phyloP scores from a whole-genome alignment of 2,797 vertebrate genomes.

The Mycteria americana region DNA sequence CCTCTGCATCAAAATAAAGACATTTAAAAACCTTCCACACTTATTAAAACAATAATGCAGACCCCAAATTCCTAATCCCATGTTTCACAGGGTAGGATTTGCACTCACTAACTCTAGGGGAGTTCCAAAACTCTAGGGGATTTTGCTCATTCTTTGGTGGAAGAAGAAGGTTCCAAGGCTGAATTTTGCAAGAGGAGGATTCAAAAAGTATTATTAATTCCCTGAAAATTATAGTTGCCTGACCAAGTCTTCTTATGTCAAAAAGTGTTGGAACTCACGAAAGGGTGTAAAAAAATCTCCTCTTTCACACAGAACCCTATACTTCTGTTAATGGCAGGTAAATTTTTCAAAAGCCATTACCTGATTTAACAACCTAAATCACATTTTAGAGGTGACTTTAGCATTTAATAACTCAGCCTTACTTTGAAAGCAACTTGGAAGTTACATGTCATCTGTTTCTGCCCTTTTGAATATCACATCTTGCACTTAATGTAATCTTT shows the following conservation, averaged over 20 bases:
- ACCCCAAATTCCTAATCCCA: background rate
- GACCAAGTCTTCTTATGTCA: background rate
- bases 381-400: constrained; percentile 18
- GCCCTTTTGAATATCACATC: constrained; percentile 15
- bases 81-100: background rate
- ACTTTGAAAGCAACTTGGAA: constrained; percentile 22
- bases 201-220: background rate
- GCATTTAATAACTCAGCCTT: constrained; percentile 1
- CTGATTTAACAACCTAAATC: constrained; percentile 17
- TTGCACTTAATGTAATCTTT: background rate
- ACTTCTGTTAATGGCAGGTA: background rate
- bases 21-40: background rate
- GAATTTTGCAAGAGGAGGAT: background rate
- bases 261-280: background rate
- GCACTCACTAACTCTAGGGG: background rate
- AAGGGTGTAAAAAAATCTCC: background rate
- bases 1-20: background rate
- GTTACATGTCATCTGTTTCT: background rate
- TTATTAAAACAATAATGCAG: background rate
- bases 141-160: background rate
- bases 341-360: constrained; percentile 28
- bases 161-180: background rate
- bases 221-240: background rate
- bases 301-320: background rate
- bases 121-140: background rate